phyloP scores from a whole-genome alignment of 35 echinoderm and acorn worm species.

The Lytechinus pictus region DNA sequence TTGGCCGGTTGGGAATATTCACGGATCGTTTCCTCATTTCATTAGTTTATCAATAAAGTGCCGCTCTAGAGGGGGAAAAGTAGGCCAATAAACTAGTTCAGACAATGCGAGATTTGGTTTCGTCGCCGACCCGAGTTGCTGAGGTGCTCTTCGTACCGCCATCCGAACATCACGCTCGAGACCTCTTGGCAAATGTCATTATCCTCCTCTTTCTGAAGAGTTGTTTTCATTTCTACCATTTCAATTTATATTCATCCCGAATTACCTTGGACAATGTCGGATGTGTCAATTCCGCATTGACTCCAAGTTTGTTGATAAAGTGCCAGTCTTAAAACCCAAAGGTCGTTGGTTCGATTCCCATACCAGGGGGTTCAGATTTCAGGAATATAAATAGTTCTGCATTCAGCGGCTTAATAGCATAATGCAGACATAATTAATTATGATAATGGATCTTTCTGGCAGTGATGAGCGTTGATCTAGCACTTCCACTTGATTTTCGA shows the following conservation, averaged over 20 bases:
- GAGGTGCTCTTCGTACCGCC: background rate
- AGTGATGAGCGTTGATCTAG: no score
- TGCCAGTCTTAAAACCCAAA: no score
- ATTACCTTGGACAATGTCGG: background rate
- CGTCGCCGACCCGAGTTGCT: background rate
- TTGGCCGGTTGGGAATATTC: conserved; percentile 9
- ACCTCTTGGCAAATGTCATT: conserved; percentile 6
- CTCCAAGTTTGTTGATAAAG: no score
- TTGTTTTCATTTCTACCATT: conserved; percentile 2
- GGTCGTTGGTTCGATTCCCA: no score
- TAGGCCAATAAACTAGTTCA: conserved; percentile 18
- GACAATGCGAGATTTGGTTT: conserved; percentile 10
- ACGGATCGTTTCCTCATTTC: conserved; percentile 10
- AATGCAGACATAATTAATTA: no score
- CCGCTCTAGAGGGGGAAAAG: background rate
- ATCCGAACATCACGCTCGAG: background rate
- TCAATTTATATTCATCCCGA: background rate
- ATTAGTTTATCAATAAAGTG: conserved; percentile 14
- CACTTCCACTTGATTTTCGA: no score
- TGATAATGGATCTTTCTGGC: no score
- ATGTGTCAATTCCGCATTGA: no score
- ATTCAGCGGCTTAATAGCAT: no score
- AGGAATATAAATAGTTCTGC: no score
- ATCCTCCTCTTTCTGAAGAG: background rate
- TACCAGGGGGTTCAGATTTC: no score